Evolutionary conservation across 1,140 invertebrate genomes (phyloP), one percentile per base, ranked within the genome.

Genomic region (Antheraea mylitta): DNA sequence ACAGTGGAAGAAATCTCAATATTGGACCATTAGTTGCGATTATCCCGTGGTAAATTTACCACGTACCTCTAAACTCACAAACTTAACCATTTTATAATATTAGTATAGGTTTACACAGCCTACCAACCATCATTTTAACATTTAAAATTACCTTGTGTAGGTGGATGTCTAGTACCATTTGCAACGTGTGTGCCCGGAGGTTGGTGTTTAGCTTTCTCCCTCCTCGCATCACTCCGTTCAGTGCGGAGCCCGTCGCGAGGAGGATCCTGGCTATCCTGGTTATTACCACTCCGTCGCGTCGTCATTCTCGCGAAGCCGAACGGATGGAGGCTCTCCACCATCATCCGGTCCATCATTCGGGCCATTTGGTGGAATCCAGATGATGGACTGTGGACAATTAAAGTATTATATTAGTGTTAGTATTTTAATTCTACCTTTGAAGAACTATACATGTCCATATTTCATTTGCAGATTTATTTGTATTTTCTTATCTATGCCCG

Each of bases 341-440:
- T 94, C 75, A 96, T 92, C 3, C 94, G 94, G 77, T 96, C 95
- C 95, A 96, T 95, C 94, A 96, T 95, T 8, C 94, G 85, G 59
- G 95, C 95, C 94, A 96, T 95, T 74, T 95, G 94, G 68, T 95
- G 94, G 62, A 95, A 93, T 11, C 93, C 91, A 58, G 92, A 92
- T 67, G 92, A 91, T 71, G 92, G 92, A 66, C 93, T 92, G 74
- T 18, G 45, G 45, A 16, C 11, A 53, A 16, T 53, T 6, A 53
- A 16, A 53, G 10, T 53, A n/a, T 6, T 53, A 53, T 53, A 16
- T 45, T 48, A 42, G n/a, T n/a, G n/a, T n/a, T n/a, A n/a, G n/a
- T n/a, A n/a, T n/a, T n/a, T n/a, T n/a, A n/a, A n/a, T 30, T 30
- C 22, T 4, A 30, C 4, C 22, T 30, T 30, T 2, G 22, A 4